phyloP scores from a whole-genome alignment of 1,140 invertebrate species.

The Idris sp. region DNA sequence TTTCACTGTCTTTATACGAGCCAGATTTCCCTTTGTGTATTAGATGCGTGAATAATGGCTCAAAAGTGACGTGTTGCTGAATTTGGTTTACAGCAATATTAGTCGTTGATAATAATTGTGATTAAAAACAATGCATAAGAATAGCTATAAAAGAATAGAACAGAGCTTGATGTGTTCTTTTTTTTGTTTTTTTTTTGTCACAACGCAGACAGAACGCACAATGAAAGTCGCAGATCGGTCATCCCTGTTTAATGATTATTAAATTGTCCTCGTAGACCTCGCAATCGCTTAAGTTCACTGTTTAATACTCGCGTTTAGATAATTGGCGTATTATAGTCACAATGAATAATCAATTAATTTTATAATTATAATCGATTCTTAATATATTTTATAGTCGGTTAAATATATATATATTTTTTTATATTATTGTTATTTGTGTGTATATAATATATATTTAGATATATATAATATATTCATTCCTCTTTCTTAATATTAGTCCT shows the following conservation, averaged over 20 bases:
- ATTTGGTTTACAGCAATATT: no score
- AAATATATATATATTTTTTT: slow-evolving; percentile 71
- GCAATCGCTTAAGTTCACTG: slow-evolving; percentile 29
- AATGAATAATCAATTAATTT: slow-evolving; percentile 32
- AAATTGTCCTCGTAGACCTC: slow-evolving; percentile 18
- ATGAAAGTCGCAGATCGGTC: background rate
- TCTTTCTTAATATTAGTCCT: slow-evolving; percentile 59
- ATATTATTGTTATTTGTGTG: slow-evolving; percentile 70
- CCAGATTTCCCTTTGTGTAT: no score
- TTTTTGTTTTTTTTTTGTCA: no score
- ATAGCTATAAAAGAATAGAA: no score
- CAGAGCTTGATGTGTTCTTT: no score
- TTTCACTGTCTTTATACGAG: no score
- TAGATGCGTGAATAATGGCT: no score
- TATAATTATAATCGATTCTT: slow-evolving; percentile 9
- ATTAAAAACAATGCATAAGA: no score
- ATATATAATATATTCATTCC: slow-evolving; percentile 65
- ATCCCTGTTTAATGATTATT: slow-evolving; percentile 10
- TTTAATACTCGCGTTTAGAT: slow-evolving; percentile 68
- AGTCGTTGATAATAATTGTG: no score
- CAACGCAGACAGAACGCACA: background rate
- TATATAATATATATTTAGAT: slow-evolving; percentile 52
- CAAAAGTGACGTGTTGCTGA: no score
- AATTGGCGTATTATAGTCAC: slow-evolving; percentile 69
- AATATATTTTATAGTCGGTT: slow-evolving; percentile 62